Evolutionary conservation across 2,888 invertebrate genomes (phyloP).

Genomic region (Cerceris ruficornis): DNA sequence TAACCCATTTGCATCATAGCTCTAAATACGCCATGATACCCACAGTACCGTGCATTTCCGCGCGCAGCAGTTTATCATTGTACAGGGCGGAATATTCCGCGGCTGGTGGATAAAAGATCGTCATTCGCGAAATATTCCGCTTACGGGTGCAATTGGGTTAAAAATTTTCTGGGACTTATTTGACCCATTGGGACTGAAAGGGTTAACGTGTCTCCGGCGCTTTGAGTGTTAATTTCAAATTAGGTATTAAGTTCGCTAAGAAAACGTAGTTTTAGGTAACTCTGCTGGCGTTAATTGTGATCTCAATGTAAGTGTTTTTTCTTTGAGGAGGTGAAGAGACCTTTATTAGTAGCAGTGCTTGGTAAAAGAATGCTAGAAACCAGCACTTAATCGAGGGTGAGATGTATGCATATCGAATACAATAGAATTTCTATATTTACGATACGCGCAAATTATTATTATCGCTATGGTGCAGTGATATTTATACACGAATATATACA

Average conservation of each 20-base stretch:
- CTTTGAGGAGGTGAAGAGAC: background rate
- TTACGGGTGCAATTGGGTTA: too few species aligned
- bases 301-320: constrained; percentile 27
- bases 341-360: too few species aligned
- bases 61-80: too few species aligned
- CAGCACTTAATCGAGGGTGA: background rate
- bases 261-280: background rate
- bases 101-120: too few species aligned
- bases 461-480: background rate
- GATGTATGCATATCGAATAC: constrained; percentile 28
- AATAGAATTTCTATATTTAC: background rate
- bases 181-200: too few species aligned
- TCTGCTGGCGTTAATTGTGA: constrained; percentile 22
- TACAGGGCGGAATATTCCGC: too few species aligned
- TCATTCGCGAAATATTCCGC: too few species aligned
- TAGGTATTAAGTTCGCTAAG: constrained; percentile 4
- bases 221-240: constrained; percentile 4
- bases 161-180: too few species aligned
- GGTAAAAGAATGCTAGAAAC: background rate
- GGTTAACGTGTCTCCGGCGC: too few species aligned
- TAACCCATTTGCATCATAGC: too few species aligned
- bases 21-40: too few species aligned
- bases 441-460: constrained; percentile 4
- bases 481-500: constrained; percentile 5
- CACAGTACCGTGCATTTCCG: too few species aligned